phyloP scores from a whole-genome alignment of 2,797 vertebrate species.

The Malurus leucopterus region DNA sequence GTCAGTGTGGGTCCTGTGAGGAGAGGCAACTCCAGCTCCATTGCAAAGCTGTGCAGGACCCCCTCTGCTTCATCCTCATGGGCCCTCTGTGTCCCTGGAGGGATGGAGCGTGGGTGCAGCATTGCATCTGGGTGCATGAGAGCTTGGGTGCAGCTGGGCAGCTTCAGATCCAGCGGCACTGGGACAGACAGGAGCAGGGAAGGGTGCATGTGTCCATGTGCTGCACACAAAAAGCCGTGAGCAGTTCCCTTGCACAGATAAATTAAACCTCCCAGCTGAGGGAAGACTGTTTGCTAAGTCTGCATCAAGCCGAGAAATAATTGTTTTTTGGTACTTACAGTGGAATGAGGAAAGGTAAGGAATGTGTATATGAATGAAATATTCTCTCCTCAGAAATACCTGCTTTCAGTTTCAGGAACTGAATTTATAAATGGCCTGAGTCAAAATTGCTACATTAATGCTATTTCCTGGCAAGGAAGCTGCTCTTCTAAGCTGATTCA shows the following conservation, averaged over 20 bases:
- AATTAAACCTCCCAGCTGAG: not conserved
- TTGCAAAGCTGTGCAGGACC: not conserved
- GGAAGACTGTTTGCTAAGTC: not conserved
- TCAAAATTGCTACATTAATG: not conserved
- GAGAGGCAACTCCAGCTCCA: not conserved
- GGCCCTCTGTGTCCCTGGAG: accelerated
- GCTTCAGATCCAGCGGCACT: accelerated
- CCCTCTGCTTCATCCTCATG: accelerated
- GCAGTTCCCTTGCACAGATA: accelerated
- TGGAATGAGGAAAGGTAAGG: not conserved
- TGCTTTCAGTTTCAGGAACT: not conserved
- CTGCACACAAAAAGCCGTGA: accelerated
- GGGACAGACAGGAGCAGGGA: not conserved
- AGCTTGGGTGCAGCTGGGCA: not conserved
- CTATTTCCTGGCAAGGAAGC: not conserved
- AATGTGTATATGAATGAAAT: not conserved
- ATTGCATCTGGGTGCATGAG: accelerated
- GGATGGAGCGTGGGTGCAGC: not conserved
- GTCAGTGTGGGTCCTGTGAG: accelerated
- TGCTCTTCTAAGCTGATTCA: not conserved
- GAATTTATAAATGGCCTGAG: not conserved
- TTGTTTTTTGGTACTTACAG: not conserved
- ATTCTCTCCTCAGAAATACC: not conserved
- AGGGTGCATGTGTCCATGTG: accelerated
- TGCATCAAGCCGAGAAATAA: not conserved